Percentiles rank a stretch among this genome's conserved stretches.
These are phyloP conservation scores for Xestia sexstrigata DNA, from an alignment of 2,888 invertebrate genomes.

Conservation along the genomic window DNA sequence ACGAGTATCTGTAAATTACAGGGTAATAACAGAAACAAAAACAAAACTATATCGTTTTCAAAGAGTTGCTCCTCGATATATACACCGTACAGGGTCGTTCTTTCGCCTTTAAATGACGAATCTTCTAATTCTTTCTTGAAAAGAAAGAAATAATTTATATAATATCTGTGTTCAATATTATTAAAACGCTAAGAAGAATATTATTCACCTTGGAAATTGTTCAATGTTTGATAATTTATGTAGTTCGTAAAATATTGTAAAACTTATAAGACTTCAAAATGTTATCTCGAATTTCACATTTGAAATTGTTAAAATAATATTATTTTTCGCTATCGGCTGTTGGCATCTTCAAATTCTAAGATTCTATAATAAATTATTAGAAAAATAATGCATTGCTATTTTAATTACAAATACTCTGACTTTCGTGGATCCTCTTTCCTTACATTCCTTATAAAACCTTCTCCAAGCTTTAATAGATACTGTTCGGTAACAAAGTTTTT, in stretches of 20 bases:
- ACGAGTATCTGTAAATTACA: conserved; percentile 85
- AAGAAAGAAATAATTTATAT: conserved; percentile 69
- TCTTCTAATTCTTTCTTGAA: conserved; percentile 68
- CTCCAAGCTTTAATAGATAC: conserved; percentile 29
- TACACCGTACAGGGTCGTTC: conserved; percentile 83
- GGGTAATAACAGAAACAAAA: conserved; percentile 80
- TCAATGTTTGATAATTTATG: conserved; percentile 53
- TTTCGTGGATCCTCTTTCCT: conserved; percentile 31
- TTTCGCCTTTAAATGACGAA: conserved; percentile 82
- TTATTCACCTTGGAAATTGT: conserved; percentile 50
- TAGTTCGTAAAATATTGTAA: conserved; percentile 48
- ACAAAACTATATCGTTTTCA: conserved; percentile 82
- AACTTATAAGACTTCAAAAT: conserved; percentile 62
- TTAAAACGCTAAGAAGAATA: neutral
- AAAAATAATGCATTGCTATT: conserved; percentile 49
- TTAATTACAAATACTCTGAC: conserved; percentile 51
- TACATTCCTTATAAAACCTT: conserved; percentile 22
- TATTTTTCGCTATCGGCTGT: conserved; percentile 74
- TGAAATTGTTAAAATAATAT: conserved; percentile 67
- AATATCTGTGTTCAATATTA: conserved; percentile 48
- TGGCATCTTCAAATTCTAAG: conserved; percentile 80
- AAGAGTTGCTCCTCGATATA: conserved; percentile 86
- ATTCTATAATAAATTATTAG: conserved; percentile 62
- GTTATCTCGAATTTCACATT: conserved; percentile 66
- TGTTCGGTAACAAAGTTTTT: conserved; percentile 45